Percentiles rank a stretch among this genome's conserved stretches.
These are phyloP conservation scores for Plutomurus gul DNA, from an alignment of 1,140 invertebrate species.

Conservation along the genomic window DNA sequence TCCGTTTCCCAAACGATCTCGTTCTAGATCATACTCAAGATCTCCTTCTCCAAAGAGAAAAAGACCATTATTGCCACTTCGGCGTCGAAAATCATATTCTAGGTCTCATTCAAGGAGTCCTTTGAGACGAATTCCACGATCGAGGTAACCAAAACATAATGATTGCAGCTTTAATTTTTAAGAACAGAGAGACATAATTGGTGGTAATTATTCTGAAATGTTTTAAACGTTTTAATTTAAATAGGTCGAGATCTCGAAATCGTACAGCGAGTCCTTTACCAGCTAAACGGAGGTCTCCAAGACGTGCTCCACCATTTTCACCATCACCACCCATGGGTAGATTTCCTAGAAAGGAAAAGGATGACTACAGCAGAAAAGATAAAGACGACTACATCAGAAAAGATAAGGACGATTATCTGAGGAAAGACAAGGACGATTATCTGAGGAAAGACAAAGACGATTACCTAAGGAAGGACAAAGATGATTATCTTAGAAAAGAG, in stretches of 20 bases:
- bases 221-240: no score
- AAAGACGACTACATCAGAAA: background rate
- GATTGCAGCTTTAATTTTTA: background rate
- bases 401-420: background rate
- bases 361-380: constrained; percentile 29
- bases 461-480: background rate
- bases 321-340: constrained; percentile 48
- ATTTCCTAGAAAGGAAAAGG: constrained; percentile 36
- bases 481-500: background rate
- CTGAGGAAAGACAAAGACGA: background rate
- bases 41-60: constrained; percentile 52
- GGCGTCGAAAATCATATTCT: constrained; percentile 54
- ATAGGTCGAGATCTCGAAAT: background rate
- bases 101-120: constrained; percentile 55
- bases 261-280: constrained; percentile 1
- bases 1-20: constrained; percentile 54
- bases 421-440: background rate
- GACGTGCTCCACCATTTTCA: constrained; percentile 51
- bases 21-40: constrained; percentile 55
- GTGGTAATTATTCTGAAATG: background rate
- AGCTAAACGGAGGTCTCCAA: constrained; percentile 45
- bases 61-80: constrained; percentile 29
- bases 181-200: background rate
- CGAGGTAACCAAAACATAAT: constrained; percentile 34
- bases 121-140: constrained; percentile 46